Conservation (phyloP, 2,888 invertebrate genomes). For the Steinernema scapterisci region DNA sequence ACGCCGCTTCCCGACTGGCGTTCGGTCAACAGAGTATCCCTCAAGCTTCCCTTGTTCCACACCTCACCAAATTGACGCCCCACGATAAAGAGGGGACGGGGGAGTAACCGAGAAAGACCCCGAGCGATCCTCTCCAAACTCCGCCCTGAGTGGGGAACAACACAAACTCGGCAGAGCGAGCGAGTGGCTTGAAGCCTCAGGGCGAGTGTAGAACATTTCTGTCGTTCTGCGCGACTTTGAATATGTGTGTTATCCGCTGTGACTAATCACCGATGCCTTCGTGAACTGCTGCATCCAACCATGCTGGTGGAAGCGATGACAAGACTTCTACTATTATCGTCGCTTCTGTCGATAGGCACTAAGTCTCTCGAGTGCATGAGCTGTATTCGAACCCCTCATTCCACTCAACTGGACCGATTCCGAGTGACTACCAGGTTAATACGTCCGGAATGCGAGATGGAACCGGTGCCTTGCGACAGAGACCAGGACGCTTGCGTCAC, state of each 20-base stretch:
- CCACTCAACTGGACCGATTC: conserved; percentile 62
- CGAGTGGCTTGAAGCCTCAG: neutral
- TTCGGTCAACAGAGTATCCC: neutral
- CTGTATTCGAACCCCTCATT: conserved; percentile 52
- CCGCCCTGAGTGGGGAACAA: neutral
- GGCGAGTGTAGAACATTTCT: conserved; percentile 19
- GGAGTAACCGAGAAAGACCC: neutral
- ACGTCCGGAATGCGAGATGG: conserved; percentile 55
- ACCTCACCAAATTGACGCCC: conserved; percentile 30
- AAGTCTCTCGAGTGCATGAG: conserved; percentile 41
- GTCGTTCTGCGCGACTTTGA: conserved; percentile 25
- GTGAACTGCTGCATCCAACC: neutral
- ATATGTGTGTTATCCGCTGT: neutral
- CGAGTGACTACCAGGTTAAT: conserved; percentile 58
- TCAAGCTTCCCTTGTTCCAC: neutral
- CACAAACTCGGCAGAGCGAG: neutral
- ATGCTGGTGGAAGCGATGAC: neutral
- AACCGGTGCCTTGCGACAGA: conserved; percentile 59
- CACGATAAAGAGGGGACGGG: conserved; percentile 3
- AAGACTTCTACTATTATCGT: neutral
- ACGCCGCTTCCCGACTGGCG: neutral
- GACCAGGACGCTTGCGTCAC: conserved; percentile 65
- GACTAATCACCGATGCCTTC: neutral
- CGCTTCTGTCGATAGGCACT: conserved; percentile 20
- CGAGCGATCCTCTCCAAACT: too few species aligned